A percentile compares a stretch with the other conserved stretches of the same genome.
phyloP scores from a whole-genome alignment of 2,888 invertebrate genomes.

The Vannuccia rotundouncinata region DNA sequence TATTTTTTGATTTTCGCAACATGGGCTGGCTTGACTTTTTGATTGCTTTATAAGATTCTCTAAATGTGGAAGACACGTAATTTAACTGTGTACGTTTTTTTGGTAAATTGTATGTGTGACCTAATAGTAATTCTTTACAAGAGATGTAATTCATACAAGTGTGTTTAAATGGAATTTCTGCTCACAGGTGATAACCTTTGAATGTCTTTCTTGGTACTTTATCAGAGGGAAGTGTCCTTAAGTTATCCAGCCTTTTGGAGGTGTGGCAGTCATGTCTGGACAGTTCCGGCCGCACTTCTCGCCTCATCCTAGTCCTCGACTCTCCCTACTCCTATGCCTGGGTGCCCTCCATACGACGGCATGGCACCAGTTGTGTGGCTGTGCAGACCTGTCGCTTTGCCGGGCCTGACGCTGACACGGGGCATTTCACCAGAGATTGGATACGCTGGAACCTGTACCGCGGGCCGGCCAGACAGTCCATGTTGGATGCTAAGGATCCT shows the following conservation, averaged over 20 bases:
- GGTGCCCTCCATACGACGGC: slow-evolving; percentile 45
- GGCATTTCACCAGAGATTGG: slow-evolving; percentile 51
- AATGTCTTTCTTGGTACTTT: too few species aligned
- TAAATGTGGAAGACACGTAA: too few species aligned
- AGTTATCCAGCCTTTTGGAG: slow-evolving; percentile 47
- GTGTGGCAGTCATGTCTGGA: slow-evolving; percentile 47
- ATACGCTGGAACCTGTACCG: slow-evolving; percentile 48
- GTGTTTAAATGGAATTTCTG: too few species aligned
- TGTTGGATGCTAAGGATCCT: slow-evolving; percentile 40
- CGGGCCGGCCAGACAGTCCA: too few species aligned
- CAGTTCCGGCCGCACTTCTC: slow-evolving; percentile 40
- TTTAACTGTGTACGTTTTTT: too few species aligned
- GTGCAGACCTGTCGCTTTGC: slow-evolving; percentile 49
- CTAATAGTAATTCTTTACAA: too few species aligned
- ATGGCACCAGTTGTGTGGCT: slow-evolving; percentile 46
- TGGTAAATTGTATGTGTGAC: too few species aligned
- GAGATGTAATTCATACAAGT: too few species aligned
- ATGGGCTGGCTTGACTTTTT: too few species aligned
- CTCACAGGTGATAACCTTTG: too few species aligned
- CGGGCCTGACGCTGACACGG: slow-evolving; percentile 43
- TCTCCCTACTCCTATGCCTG: slow-evolving; percentile 49
- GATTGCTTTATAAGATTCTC: too few species aligned
- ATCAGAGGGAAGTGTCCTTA: slow-evolving; percentile 47
- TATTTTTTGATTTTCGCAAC: too few species aligned
- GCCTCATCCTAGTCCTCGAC: slow-evolving; percentile 53